phyloP scores from a whole-genome alignment of 2,888 invertebrate species.

The Psylliodes chrysocephalus region DNA sequence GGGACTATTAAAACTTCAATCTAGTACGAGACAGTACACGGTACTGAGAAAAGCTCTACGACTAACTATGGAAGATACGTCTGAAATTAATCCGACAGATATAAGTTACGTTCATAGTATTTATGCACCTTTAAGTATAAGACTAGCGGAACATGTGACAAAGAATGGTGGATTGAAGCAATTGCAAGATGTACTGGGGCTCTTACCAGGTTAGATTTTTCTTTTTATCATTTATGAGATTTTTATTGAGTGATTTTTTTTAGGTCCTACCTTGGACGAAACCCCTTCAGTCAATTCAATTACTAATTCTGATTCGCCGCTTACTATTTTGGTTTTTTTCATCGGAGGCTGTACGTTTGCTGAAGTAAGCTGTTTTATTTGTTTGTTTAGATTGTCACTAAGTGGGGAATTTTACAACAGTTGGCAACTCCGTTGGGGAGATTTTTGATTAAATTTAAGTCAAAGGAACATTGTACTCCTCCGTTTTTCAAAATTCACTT shows the following conservation, averaged over 20 bases:
- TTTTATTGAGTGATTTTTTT: conserved; percentile 26
- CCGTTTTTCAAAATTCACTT: no score
- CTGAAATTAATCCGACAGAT: conserved; percentile 85
- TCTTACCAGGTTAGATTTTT: conserved; percentile 73
- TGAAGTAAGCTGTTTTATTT: conserved; percentile 69
- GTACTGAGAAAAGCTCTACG: conserved; percentile 83
- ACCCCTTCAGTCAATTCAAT: conserved; percentile 63
- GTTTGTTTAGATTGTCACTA: no score
- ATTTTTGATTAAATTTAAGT: no score
- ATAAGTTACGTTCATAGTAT: conserved; percentile 92
- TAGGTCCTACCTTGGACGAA: conserved; percentile 75
- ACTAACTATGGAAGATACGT: conserved; percentile 88
- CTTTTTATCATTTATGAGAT: not conserved
- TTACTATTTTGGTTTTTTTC: conserved; percentile 90
- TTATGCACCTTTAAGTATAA: conserved; percentile 92
- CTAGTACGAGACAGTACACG: conserved; percentile 77
- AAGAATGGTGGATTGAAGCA: conserved; percentile 82
- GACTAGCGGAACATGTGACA: conserved; percentile 83
- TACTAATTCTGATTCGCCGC: conserved; percentile 67
- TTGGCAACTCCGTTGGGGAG: no score
- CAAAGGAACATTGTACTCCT: no score
- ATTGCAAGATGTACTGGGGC: conserved; percentile 83
- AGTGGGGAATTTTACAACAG: no score
- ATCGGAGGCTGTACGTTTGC: conserved; percentile 97
- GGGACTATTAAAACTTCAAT: conserved; percentile 81